phyloP scores from a whole-genome alignment of 2,888 invertebrate species.

The Melieria picta region DNA sequence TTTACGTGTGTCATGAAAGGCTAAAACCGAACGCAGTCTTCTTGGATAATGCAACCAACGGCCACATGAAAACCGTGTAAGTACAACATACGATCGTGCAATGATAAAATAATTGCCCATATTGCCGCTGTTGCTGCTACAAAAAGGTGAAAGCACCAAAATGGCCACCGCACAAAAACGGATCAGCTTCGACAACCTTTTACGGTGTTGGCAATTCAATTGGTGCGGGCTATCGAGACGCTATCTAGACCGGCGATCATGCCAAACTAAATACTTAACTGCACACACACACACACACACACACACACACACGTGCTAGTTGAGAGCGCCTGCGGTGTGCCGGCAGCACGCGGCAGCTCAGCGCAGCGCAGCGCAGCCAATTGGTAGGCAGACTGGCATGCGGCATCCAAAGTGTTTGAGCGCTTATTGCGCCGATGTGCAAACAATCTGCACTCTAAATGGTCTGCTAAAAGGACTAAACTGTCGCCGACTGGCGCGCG shows the following conservation, averaged over 20 bases:
- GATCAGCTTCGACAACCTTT: conserved; percentile 42
- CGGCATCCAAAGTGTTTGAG: background rate
- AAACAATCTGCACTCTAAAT: conserved; percentile 3
- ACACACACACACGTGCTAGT: no score
- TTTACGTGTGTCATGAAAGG: no score
- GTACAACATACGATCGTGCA: conserved; percentile 49
- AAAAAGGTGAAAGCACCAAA: conserved; percentile 4
- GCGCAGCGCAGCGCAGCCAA: background rate
- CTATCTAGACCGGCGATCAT: background rate
- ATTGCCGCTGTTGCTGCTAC: conserved; percentile 25
- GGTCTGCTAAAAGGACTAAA: conserved; percentile 1
- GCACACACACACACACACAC: background rate
- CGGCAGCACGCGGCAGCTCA: no score
- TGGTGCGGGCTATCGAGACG: conserved; percentile 28
- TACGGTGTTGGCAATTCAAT: conserved; percentile 48
- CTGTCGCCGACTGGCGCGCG: background rate
- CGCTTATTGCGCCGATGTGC: background rate
- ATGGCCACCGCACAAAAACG: conserved; percentile 16
- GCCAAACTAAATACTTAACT: background rate
- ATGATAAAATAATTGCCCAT: conserved; percentile 58
- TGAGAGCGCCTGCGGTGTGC: no score
- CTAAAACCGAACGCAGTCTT: no score
- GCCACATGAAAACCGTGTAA: conserved; percentile 3
- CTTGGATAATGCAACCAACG: background rate
- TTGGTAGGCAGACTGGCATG: background rate